A percentile compares a stretch with the other conserved stretches of the same genome.
Conservation (phyloP, 2,113 vertebrate genomes). For the Lepisosteus osseus region DNA sequence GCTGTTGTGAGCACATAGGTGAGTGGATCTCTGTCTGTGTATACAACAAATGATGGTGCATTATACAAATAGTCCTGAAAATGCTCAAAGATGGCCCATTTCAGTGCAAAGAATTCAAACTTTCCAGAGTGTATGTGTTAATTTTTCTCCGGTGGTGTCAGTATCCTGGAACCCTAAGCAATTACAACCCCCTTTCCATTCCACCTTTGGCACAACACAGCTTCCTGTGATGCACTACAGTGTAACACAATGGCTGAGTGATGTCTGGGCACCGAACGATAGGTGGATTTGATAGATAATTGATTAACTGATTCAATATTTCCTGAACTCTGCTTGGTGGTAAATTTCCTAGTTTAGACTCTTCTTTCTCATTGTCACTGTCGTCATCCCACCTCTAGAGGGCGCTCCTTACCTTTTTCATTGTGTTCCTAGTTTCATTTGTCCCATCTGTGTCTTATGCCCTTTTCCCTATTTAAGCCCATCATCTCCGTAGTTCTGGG, state of each 20-base stretch:
- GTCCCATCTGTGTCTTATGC: no score
- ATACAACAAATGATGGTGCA: not conserved
- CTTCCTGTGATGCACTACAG: conserved; percentile 10
- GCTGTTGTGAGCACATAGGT: no score
- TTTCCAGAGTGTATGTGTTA: conserved; percentile 26
- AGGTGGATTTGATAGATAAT: conserved; percentile 12
- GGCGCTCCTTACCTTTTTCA: no score
- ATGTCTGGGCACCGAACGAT: not conserved
- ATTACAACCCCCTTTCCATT: conserved; percentile 10
- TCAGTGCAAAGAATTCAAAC: conserved; percentile 18
- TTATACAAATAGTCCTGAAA: conserved; percentile 4
- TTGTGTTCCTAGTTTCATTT: no score
- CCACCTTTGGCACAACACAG: conserved; percentile 8
- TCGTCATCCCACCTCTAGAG: not conserved
- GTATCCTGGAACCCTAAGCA: conserved; percentile 13
- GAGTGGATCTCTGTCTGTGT: no score
- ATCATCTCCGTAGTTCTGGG: no score
- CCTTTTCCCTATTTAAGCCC: no score
- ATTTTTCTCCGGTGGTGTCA: conserved; percentile 24
- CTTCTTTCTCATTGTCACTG: conserved; percentile 6
- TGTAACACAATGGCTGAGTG: conserved; percentile 5
- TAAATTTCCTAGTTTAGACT: not conserved
- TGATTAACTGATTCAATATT: not conserved
- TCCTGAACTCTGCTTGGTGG: conserved; percentile 14
- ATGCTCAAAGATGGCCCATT: not conserved